phyloP scores from a whole-genome alignment of 2,888 invertebrate genomes.

The Noctuana brunneofusca region DNA sequence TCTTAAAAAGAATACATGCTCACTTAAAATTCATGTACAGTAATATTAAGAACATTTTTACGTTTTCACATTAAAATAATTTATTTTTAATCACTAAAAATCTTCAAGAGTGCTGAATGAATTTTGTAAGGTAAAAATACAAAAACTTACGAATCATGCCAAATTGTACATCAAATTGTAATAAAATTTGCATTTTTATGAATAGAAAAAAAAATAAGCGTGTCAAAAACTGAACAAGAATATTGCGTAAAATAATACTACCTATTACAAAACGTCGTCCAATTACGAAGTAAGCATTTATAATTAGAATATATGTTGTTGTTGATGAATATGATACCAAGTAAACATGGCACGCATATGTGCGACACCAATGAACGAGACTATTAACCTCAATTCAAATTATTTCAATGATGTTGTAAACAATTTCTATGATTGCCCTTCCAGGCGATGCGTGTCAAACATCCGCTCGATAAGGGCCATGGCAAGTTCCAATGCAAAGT shows the following conservation, averaged over 20 bases:
- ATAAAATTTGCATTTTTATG: constrained; percentile 7
- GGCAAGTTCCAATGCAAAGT: constrained; percentile 57
- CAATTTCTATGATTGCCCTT: constrained; percentile 72
- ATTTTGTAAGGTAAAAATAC: neutral
- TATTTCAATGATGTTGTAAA: constrained; percentile 74
- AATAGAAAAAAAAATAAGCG: constrained; percentile 11
- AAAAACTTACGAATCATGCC: neutral
- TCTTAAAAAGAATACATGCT: neutral
- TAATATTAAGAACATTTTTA: too few species aligned
- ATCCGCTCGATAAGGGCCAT: constrained; percentile 72
- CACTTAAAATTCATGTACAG: too few species aligned
- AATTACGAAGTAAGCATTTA: constrained; percentile 52
- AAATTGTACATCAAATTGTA: constrained; percentile 1
- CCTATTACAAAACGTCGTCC: constrained; percentile 49
- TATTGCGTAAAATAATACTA: constrained; percentile 51
- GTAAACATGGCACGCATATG: constrained; percentile 79
- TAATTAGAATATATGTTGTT: constrained; percentile 59
- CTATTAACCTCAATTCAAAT: constrained; percentile 80
- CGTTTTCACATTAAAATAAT: too few species aligned
- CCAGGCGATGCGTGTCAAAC: constrained; percentile 62
- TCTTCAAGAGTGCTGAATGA: neutral
- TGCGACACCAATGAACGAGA: constrained; percentile 75
- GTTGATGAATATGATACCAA: constrained; percentile 65
- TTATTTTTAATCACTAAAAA: too few species aligned
- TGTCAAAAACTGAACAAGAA: constrained; percentile 37